Evolutionary conservation across 2,797 vertebrate genomes (phyloP), one percentile per base, ranked within the genome.

Genomic region (Urosaurus nigricauda): DNA sequence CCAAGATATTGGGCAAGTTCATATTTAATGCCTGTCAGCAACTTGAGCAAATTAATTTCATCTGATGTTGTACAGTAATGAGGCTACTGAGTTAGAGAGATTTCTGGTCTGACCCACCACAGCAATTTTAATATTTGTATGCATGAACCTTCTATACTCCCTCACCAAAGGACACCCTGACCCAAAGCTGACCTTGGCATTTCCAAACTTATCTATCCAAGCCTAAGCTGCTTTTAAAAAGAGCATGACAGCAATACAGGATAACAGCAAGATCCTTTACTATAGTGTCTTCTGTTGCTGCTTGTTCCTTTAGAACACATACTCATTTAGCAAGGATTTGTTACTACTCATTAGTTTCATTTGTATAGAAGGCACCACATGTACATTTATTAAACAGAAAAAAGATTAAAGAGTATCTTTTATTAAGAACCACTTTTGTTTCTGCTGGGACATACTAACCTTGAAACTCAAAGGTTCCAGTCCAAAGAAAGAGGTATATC

Each of bases 111-210:
- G 51, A 86, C 35, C 24, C 43, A 86, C 65, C 77, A 70, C 2
- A 78, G 26, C 79, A 83, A 2, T 0, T 89, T 92, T 89, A 93
- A 90, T 53, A 86, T 93, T 92, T 93, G 90, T 63, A 90, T 74
- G n/a, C 81, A 93, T 53, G 93, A 93, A 94, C 93, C 87, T 91
- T 90, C 92, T 91, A 92, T 88, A 91, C 63, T 51, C 63, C 12
- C 83, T 94, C 83, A 94, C 93, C 94, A 95, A 94, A 94, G 93
- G 91, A 95, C 91, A 92, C 78, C 78, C 84, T 94, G 94, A 93
- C 94, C 93, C 82, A 81, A 92, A 79, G 91, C 65, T 95, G 95
- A 96, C 94, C 94, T 94, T 94, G 94, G 93, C 90, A 95, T 94
- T 95, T 95, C 93, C 93, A 93, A 94, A 95, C 92, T 92, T 92